A percentile compares a stretch with the other conserved stretches of the same genome.
These are phyloP conservation scores for Macrophya alboannulata DNA, from an alignment of 2,888 invertebrate genomes.

Conservation along the genomic window DNA sequence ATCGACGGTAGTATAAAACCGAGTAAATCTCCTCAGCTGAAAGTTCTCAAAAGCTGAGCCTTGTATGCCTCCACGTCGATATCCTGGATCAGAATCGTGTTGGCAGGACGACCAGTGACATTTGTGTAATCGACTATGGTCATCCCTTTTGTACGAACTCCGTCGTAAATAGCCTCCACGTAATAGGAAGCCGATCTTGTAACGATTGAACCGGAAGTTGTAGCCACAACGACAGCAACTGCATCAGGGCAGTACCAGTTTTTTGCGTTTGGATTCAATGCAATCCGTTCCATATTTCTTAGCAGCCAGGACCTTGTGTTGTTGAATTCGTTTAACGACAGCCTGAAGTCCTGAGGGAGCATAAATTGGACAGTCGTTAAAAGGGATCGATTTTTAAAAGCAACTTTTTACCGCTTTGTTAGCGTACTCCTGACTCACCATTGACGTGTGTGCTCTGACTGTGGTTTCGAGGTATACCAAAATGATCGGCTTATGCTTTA, in stretches of 20 bases:
- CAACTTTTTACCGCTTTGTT: neutral
- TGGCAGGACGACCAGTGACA: slow-evolving; percentile 39
- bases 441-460: slow-evolving; percentile 60
- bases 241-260: slow-evolving; percentile 70
- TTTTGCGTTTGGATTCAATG: neutral
- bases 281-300: slow-evolving; percentile 64
- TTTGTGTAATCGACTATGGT: slow-evolving; percentile 61
- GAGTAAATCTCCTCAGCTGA: neutral
- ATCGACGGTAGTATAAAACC: too few species aligned
- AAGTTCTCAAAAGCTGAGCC: slow-evolving; percentile 50
- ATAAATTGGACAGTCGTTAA: neutral
- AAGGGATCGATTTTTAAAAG: neutral
- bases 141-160: slow-evolving; percentile 57
- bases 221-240: slow-evolving; percentile 64
- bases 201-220: slow-evolving; percentile 57
- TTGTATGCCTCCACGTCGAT: slow-evolving; percentile 53
- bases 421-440: slow-evolving; percentile 65
- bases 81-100: slow-evolving; percentile 58
- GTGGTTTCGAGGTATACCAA: slow-evolving; percentile 82
- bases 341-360: slow-evolving; percentile 67
- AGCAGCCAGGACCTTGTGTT: slow-evolving; percentile 65
- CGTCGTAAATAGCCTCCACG: slow-evolving; percentile 58
- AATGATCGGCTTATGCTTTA: slow-evolving; percentile 73
- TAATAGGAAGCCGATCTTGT: slow-evolving; percentile 14
- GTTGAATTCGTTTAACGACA: slow-evolving; percentile 63